These are phyloP conservation scores for Oreochromis mossambicus DNA, from an alignment of 2,797 vertebrate species.

Conservation along the genomic window DNA sequence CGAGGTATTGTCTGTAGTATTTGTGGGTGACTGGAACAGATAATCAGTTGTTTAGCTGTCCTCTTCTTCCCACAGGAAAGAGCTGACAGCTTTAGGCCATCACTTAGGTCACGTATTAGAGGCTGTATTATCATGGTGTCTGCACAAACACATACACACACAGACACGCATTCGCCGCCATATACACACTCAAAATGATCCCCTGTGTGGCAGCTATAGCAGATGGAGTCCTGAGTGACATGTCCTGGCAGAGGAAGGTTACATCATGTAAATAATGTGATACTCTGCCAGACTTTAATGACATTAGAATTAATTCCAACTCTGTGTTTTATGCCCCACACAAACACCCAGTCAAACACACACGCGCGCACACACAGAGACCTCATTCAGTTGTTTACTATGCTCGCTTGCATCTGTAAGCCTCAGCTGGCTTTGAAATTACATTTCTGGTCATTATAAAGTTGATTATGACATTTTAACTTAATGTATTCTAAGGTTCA, in stretches of 20 bases:
- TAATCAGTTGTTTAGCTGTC: constrained; percentile 59
- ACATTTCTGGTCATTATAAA: constrained; percentile 60
- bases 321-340: constrained; percentile 37
- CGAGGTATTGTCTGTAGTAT: constrained; percentile 27
- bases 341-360: background rate
- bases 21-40: constrained; percentile 53
- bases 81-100: constrained; percentile 63
- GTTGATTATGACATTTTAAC: constrained; percentile 59
- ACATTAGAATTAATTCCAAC: constrained; percentile 61
- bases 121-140: constrained; percentile 12
- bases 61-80: constrained; percentile 48
- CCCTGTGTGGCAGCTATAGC: constrained; percentile 23
- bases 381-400: constrained; percentile 20
- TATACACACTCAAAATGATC: background rate
- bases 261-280: constrained; percentile 72
- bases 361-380: background rate
- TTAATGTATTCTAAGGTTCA: constrained; percentile 52
- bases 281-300: constrained; percentile 63
- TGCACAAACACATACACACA: background rate
- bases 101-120: constrained; percentile 48
- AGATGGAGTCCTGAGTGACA: constrained; percentile 70
- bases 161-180: background rate
- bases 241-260: constrained; percentile 66
- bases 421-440: constrained; percentile 54
- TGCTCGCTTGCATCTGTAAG: constrained; percentile 41